Conservation (phyloP, 2,113 vertebrate genomes). For the Erpornis zantholeuca region DNA sequence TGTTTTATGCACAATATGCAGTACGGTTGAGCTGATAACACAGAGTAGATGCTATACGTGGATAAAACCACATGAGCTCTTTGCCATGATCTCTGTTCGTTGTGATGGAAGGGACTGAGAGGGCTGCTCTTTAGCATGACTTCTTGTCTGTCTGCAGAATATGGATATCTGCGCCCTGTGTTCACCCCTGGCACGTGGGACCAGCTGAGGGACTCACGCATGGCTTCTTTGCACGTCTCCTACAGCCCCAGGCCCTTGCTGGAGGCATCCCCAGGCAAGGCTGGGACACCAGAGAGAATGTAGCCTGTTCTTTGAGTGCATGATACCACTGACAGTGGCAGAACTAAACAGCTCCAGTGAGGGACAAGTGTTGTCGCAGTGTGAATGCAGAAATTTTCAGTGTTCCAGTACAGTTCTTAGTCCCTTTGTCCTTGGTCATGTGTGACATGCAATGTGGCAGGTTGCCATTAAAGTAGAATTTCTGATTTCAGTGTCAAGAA, state of each 20-base stretch:
- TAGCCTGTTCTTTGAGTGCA: background rate
- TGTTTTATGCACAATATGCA: background rate
- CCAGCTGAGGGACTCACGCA: background rate
- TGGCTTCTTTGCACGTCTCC: background rate
- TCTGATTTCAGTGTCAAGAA: background rate
- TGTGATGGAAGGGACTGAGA: background rate
- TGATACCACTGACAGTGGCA: background rate
- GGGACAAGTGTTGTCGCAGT: background rate
- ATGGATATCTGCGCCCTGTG: background rate
- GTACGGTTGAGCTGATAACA: background rate
- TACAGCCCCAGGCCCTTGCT: background rate
- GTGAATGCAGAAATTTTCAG: background rate
- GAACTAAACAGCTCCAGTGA: background rate
- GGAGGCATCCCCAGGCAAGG: background rate
- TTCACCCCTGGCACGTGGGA: background rate
- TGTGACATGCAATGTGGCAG: background rate
- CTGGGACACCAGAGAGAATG: background rate
- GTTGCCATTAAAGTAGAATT: background rate
- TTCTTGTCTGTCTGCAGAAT: background rate
- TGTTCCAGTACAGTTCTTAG: background rate
- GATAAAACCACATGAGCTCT: background rate
- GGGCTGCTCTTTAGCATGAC: background rate
- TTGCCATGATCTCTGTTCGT: rapidly evolving
- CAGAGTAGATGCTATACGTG: background rate
- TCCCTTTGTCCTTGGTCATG: background rate